Evolutionary conservation across 2,113 vertebrate species (phyloP).

Genomic region (Perognathus longimembris): DNA sequence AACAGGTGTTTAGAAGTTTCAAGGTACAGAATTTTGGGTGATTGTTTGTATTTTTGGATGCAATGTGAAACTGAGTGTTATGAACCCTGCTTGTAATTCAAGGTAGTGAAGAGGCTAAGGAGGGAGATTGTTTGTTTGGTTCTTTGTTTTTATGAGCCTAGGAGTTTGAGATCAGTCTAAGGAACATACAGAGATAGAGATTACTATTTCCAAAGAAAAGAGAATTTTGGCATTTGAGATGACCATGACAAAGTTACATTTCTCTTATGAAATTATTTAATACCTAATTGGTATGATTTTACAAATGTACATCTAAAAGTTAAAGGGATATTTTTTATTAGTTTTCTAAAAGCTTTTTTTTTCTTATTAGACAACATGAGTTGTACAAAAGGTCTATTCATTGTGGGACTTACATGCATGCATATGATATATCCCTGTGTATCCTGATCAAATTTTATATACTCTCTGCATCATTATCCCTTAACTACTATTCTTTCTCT

Average conservation of each 20-base stretch:
- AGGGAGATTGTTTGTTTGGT: not conserved
- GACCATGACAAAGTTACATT: not conserved
- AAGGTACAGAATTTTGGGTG: not conserved
- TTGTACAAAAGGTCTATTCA: no score
- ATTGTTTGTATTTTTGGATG: not conserved
- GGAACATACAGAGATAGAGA: not conserved
- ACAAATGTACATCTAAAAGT: not conserved
- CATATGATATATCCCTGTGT: no score
- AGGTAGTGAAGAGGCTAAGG: not conserved
- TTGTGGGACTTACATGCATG: no score
- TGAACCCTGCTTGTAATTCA: not conserved
- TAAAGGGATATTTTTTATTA: not conserved
- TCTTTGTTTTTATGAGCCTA: not conserved
- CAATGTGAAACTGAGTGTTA: not conserved
- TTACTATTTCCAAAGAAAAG: not conserved
- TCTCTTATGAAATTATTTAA: conserved; percentile 24
- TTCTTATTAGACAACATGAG: no score
- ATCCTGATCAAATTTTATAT: no score
- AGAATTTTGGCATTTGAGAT: not conserved
- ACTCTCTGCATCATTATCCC: no score
- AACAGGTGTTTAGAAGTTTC: not conserved
- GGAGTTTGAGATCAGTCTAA: not conserved
- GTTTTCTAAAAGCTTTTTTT: no score
- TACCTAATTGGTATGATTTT: not conserved
- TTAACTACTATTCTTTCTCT: no score